Base-by-base conservation (phyloP, 2,888 invertebrate genomes). In the Flexamia atlantica region DNA sequence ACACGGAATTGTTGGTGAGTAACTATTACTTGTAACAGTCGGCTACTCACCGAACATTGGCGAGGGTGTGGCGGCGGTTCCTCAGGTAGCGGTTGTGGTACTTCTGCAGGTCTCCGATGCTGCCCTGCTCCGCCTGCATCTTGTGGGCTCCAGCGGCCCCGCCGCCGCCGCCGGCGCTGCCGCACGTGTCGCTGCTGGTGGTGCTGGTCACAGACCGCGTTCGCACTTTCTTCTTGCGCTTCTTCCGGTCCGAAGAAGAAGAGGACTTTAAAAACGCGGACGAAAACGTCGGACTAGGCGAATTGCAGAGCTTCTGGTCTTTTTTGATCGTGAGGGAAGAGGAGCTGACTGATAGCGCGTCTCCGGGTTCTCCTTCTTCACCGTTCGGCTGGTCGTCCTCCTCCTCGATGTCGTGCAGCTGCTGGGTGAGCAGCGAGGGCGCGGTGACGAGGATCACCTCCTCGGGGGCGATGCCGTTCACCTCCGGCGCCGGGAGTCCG, bases 11-110 rank as follows among this genome's bases (percentile, higher is more conserved):
- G n/a, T n/a, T n/a, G n/a, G n/a, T n/a, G n/a, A n/a, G n/a, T n/a
- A n/a, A n/a, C n/a, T n/a, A n/a, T n/a, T n/a, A n/a, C n/a, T n/a
- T n/a, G n/a, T n/a, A n/a, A n/a, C n/a, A n/a, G n/a, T n/a, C n/a
- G n/a, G n/a, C n/a, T n/a, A 94, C 97, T 96, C 91, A 97, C 97
- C 97, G 96, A 91, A 97, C 97, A 91, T 97, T 97, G 86, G 97
- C 97, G 89, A 97, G 92, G 14, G 97, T 97, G 90, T 97, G 97
- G 83, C 97, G 93, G 85, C 97, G 93, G 89, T 95, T 97, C 91
- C 96, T 94, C 89, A 97, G 93, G 91, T 97, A 96, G 88, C 96
- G 91, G 81, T 87, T 88, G 90, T 97, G 97, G 91, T 97, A 97
- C 90, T 95, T 96, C 90, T 97, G 96, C 88, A 97, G 93, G 90